Evolutionary conservation across 2,797 vertebrate genomes (phyloP).

Genomic region (Anas bernieri): DNA sequence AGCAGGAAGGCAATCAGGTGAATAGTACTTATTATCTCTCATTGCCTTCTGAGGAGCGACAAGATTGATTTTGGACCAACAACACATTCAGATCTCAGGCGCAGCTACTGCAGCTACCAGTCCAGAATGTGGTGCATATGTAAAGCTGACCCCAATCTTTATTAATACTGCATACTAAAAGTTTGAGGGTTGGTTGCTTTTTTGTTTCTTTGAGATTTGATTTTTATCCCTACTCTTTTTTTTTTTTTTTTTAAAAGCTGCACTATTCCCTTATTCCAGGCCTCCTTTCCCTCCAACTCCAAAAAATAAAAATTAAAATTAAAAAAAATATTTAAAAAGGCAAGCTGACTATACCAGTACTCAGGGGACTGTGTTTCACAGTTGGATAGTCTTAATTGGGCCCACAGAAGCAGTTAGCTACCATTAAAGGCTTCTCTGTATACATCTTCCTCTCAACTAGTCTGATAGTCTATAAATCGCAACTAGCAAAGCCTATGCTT

Average conservation of each 20-base stretch:
- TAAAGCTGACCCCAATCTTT: conserved; percentile 47
- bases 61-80: conserved; percentile 84
- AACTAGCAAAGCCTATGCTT: background rate
- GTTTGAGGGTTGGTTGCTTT: background rate
- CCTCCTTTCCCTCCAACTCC: background rate
- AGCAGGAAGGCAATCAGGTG: conserved; percentile 87
- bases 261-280: background rate
- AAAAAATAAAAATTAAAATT: background rate
- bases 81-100: conserved; percentile 70
- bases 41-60: conserved; percentile 81
- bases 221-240: background rate
- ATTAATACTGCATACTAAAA: conserved; percentile 28
- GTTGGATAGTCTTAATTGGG: conserved; percentile 68
- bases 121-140: conserved; percentile 38
- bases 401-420: conserved; percentile 62
- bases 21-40: conserved; percentile 85
- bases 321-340: background rate
- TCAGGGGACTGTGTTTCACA: conserved; percentile 44
- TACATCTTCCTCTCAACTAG: conserved; percentile 52
- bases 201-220: background rate
- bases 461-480: conserved; percentile 10
- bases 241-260: background rate
- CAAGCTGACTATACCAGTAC: background rate
- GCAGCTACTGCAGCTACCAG: conserved; percentile 51
- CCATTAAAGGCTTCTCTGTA: conserved; percentile 59